Evolutionary conservation across 2,888 invertebrate genomes (phyloP).

Genomic region (Diabrotica balteata): DNA sequence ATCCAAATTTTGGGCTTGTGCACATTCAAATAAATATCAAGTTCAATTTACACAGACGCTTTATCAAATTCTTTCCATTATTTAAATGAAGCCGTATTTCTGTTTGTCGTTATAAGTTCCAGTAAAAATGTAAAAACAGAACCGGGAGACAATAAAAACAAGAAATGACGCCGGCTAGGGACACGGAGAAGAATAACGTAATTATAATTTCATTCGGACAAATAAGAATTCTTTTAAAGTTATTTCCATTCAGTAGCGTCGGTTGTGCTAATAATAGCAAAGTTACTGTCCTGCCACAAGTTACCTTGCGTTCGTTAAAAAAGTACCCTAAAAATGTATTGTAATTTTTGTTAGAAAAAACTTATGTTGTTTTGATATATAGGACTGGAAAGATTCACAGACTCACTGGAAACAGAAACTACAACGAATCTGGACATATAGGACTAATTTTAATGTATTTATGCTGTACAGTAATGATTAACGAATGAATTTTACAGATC

Average conservation of each 20-base stretch:
- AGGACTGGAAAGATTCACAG: too few relatives aligned
- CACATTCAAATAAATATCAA: neutral
- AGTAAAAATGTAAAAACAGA: slow-evolving; percentile 1
- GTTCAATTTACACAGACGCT: neutral
- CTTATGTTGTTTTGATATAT: too few relatives aligned
- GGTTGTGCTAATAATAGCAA: too few relatives aligned
- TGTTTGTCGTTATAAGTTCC: slow-evolving; percentile 1
- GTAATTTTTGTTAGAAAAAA: too few relatives aligned
- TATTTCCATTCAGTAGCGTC: neutral
- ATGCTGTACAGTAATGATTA: too few relatives aligned
- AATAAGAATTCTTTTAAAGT: neutral
- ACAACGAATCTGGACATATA: too few relatives aligned
- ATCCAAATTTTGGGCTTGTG: neutral
- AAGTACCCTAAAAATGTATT: too few relatives aligned
- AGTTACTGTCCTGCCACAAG: too few relatives aligned
- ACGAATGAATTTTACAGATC: too few relatives aligned
- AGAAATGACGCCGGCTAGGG: neutral
- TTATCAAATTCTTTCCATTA: neutral
- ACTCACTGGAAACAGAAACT: too few relatives aligned
- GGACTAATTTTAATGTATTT: too few relatives aligned
- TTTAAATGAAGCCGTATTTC: neutral
- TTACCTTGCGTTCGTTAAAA: too few relatives aligned
- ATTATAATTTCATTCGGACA: slow-evolving; percentile 1
- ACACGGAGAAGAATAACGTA: neutral
- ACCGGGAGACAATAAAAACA: neutral